Percentiles rank a stretch among this genome's conserved stretches.
These are phyloP conservation scores for Parnassius mnemosyne DNA, from an alignment of 2,888 invertebrate species.

Conservation along the genomic window DNA sequence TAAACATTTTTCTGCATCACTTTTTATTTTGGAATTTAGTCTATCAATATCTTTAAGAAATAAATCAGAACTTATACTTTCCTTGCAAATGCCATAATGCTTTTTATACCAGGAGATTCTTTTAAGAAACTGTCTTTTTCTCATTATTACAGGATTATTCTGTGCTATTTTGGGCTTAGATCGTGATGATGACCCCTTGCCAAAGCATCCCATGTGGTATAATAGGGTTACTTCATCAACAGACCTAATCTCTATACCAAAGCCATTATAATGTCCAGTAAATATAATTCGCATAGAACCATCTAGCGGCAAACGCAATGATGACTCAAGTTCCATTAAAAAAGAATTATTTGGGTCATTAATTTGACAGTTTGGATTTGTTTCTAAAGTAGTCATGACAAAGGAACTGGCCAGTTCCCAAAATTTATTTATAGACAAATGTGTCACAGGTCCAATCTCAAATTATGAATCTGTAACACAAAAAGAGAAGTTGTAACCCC, in stretches of 20 bases:
- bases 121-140: conserved; percentile 81
- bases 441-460: conserved; percentile 46
- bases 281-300: conserved; percentile 69
- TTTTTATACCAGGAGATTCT: conserved; percentile 79
- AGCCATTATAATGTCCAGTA: conserved; percentile 84
- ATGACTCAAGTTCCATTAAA: conserved; percentile 61
- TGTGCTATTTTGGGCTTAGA: conserved; percentile 71
- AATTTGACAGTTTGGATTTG: conserved; percentile 72
- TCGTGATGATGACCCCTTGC: conserved; percentile 85
- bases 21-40: conserved; percentile 51
- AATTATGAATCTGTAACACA: conserved; percentile 54
- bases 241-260: conserved; percentile 83
- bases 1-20: conserved; percentile 44
- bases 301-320: conserved; percentile 68
- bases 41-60: conserved; percentile 59
- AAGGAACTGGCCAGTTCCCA: conserved; percentile 61
- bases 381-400: conserved; percentile 63
- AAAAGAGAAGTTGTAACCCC: conserved; percentile 41
- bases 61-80: conserved; percentile 40
- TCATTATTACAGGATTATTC: conserved; percentile 71
- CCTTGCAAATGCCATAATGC: conserved; percentile 44
- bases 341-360: conserved; percentile 64
- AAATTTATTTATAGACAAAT: conserved; percentile 60
- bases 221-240: conserved; percentile 81
- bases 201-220: conserved; percentile 87